These are phyloP conservation scores for Tichodroma muraria DNA, from an alignment of 2,113 vertebrate genomes.

Conservation along the genomic window DNA sequence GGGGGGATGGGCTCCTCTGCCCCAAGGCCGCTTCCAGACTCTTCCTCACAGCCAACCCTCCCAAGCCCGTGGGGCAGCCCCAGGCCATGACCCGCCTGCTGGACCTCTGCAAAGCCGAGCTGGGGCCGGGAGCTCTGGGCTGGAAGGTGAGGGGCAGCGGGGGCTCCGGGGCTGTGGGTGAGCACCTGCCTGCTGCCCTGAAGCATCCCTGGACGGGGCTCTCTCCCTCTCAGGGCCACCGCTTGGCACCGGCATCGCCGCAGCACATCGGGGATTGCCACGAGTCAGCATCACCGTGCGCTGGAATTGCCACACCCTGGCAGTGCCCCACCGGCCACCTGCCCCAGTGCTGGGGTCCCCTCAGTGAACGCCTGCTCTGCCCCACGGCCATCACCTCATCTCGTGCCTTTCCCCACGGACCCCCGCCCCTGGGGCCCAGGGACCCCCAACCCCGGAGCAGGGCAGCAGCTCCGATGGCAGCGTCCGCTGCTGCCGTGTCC, in stretches of 20 bases:
- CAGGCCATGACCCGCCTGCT: not conserved
- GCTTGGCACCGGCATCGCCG: not conserved
- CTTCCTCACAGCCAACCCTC: not conserved
- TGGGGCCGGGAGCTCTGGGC: not conserved
- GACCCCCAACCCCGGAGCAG: not conserved
- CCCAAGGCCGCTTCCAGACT: not conserved
- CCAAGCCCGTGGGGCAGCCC: not conserved
- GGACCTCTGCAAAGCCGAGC: not conserved
- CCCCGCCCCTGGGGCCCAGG: not conserved
- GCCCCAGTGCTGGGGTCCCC: not conserved
- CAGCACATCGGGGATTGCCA: not conserved
- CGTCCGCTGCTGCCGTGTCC: not conserved
- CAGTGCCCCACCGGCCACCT: not conserved
- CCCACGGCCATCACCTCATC: not conserved
- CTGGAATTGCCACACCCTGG: not conserved
- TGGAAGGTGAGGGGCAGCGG: not conserved
- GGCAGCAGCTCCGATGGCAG: not conserved
- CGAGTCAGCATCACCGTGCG: not conserved
- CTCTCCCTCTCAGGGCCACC: not conserved
- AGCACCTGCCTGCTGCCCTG: accelerated
- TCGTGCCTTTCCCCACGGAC: not conserved
- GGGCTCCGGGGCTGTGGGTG: accelerated
- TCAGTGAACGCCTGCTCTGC: not conserved
- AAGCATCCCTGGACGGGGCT: not conserved
- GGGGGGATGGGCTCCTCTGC: not conserved